Evolutionary conservation across 2,113 vertebrate genomes (phyloP), one percentile per base, ranked within the genome.

Genomic region (Misgurnus mizolepis): DNA sequence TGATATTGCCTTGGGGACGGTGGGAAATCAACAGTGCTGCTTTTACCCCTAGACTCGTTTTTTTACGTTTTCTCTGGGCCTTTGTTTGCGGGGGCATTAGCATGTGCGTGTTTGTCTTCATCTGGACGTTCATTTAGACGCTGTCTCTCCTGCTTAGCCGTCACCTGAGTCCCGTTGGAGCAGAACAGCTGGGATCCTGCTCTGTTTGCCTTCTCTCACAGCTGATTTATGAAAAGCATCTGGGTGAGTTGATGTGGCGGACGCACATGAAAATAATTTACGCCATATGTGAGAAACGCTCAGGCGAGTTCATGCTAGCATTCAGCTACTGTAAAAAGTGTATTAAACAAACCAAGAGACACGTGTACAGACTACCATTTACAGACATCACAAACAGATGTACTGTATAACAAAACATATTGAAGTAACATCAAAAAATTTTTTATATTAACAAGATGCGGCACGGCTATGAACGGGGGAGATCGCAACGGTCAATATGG

Each of bases 81-180:
- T 90, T 90, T 91, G 88, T 90, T 78, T 85, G 77, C 49, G 11
- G 66, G 2, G n/a, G 47, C 60, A 68, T 69, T 71, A 71, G 71
- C 66, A 75, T 79, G 3, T 58, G 82, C 60, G 50, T 72, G 84
- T 88, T 65, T 78, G 78, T 83, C 81, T 88, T 83, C 47, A 50
- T 55, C 41, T 11, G 80, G 62, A 17, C 66, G 12, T 76, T 85
- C 83, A 87, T 88, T 91, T 88, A 86, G 84, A 81, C 80, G 60
- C 86, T 17, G 67, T 71, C 69, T 27, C 75, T 72, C 82, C 84
- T 82, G 82, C 80, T 92, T 83, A 85, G 86, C 60, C 27, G 70
- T 91, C 89, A 92, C 90, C 89, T 88, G 90, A 90, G 88, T 88
- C 90, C 89, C 89, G 88, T 92, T 91, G 92, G 85, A 80, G 83